A percentile compares a stretch with the other conserved stretches of the same genome.
Conservation (phyloP, 2,888 invertebrate genomes). For the Mamestra brassicae region DNA sequence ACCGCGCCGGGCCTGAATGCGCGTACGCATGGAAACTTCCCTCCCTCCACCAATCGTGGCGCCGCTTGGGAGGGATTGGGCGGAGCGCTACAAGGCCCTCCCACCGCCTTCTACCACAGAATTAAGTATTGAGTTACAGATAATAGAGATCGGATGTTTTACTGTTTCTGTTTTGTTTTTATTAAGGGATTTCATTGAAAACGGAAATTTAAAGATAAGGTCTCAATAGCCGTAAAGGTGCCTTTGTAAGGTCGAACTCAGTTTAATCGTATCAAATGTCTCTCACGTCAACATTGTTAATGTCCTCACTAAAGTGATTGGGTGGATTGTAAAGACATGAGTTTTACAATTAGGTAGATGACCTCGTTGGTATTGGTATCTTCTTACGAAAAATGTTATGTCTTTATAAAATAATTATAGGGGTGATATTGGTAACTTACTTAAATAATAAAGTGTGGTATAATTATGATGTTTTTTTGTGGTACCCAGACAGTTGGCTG, state of each 20-base stretch:
- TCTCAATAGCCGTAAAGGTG: conserved; percentile 71
- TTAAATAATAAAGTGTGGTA: neutral
- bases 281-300: conserved; percentile 59
- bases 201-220: conserved; percentile 73
- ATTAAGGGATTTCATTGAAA: conserved; percentile 77
- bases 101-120: conserved; percentile 82
- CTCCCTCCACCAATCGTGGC: conserved; percentile 79
- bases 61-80: conserved; percentile 74
- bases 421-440: conserved; percentile 13
- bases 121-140: conserved; percentile 83
- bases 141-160: conserved; percentile 79
- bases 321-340: conserved; percentile 57
- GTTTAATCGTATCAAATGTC: conserved; percentile 68
- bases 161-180: conserved; percentile 73
- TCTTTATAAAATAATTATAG: conserved; percentile 45
- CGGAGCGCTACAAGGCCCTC: conserved; percentile 72
- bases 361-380: conserved; percentile 27
- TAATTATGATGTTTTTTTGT: neutral
- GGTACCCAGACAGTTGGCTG: neutral
- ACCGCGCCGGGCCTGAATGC: conserved; percentile 73
- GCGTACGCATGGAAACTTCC: conserved; percentile 76
- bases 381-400: conserved; percentile 35
- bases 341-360: conserved; percentile 55
- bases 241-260: conserved; percentile 64
- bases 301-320: conserved; percentile 50